A percentile compares a stretch with the other conserved stretches of the same genome.
These are phyloP conservation scores for Balaeniceps rex DNA, from an alignment of 2,113 vertebrate species.

Conservation along the genomic window DNA sequence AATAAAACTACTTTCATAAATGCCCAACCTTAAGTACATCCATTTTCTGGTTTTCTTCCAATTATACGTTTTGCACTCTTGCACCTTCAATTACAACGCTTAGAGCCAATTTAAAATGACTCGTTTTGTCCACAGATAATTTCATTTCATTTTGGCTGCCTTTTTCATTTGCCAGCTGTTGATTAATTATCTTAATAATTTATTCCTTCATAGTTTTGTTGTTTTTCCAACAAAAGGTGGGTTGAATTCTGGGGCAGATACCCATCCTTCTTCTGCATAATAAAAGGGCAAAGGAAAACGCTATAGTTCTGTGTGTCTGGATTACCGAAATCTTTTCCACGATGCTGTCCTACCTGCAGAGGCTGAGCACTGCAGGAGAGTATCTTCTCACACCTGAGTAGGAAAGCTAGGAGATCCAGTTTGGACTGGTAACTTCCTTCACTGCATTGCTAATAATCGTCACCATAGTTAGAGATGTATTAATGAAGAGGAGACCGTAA, in stretches of 20 bases:
- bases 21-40: not conserved
- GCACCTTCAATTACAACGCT: not conserved
- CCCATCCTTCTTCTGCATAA: not conserved
- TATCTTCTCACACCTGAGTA: not conserved
- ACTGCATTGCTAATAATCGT: not conserved
- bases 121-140: not conserved
- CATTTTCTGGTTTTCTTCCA: not conserved
- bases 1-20: not conserved
- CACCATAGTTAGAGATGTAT: not conserved
- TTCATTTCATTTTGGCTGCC: not conserved
- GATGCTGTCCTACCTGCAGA: not conserved
- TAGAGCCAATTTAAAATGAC: not conserved
- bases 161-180: not conserved
- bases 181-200: not conserved
- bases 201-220: not conserved
- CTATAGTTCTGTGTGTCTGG: fast-evolving
- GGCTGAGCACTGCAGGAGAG: not conserved
- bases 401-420: not conserved
- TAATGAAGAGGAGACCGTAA: fast-evolving
- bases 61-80: not conserved
- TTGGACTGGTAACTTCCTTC: not conserved
- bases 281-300: not conserved
- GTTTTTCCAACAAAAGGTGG: not conserved
- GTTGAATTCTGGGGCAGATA: not conserved
- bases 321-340: not conserved